These are phyloP conservation scores for Ictidomys tridecemlineatus DNA, from an alignment of 2,113 vertebrate species.

Conservation along the genomic window DNA sequence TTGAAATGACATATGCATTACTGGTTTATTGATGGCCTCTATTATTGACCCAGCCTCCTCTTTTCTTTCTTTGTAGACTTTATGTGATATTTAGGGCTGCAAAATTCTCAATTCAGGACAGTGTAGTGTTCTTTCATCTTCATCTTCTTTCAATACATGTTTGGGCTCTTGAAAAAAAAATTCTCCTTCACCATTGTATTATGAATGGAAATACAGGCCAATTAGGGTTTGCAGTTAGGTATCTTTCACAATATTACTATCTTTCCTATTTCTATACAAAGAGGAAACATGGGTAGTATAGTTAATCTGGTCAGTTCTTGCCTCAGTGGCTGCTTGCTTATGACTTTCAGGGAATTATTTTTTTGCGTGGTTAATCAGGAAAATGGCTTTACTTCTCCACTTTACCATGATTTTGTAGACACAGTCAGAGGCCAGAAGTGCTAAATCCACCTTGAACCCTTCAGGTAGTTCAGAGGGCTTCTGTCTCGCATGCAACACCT, in stretches of 20 bases:
- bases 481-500: neutral
- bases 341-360: slow-evolving; percentile 17
- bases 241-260: neutral
- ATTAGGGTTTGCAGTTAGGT: neutral
- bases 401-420: slow-evolving; percentile 21
- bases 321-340: slow-evolving; percentile 3
- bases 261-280: neutral
- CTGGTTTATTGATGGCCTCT: neutral
- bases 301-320: slow-evolving; percentile 46
- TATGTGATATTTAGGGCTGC: neutral
- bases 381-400: slow-evolving; percentile 58
- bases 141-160: neutral
- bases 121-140: neutral
- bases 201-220: neutral
- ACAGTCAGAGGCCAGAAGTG: slow-evolving; percentile 19
- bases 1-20: neutral
- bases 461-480: slow-evolving; percentile 15
- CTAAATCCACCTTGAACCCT: slow-evolving; percentile 41
- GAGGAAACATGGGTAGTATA: neutral
- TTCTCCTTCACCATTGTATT: neutral
- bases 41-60: neutral
- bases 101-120: neutral
- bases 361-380: slow-evolving; percentile 69
- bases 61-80: neutral
- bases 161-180: neutral